Evolutionary conservation across 2,113 vertebrate genomes (phyloP).

Genomic region (Lepisosteus osseus): DNA sequence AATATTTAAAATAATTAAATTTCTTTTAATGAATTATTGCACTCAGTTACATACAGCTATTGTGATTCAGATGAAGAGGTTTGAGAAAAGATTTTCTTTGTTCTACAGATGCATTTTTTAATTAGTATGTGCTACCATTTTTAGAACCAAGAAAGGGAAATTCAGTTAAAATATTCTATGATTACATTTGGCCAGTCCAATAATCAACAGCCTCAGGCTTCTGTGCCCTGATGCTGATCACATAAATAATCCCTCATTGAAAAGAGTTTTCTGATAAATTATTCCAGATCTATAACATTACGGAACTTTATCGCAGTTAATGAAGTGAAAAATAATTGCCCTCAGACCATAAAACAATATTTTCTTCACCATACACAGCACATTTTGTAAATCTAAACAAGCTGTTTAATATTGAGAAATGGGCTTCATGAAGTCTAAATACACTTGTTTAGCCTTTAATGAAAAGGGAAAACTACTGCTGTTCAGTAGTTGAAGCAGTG

Average conservation of each 20-base stretch:
- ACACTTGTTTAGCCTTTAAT: too few relatives aligned
- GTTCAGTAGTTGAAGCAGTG: too few relatives aligned
- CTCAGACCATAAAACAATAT: background rate
- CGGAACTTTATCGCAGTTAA: slow-evolving; percentile 2
- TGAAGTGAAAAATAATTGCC: background rate
- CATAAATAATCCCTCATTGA: background rate
- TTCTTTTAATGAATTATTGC: too few relatives aligned
- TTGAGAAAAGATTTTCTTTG: too few relatives aligned
- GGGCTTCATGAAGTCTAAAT: background rate
- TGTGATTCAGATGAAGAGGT: too few relatives aligned
- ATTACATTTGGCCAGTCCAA: background rate
- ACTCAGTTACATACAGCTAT: too few relatives aligned
- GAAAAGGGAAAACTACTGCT: too few relatives aligned
- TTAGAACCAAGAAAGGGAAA: background rate
- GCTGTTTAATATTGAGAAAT: background rate
- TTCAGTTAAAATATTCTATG: background rate
- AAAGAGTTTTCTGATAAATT: slow-evolving; percentile 4
- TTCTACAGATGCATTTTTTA: too few relatives aligned
- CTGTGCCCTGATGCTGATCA: background rate
- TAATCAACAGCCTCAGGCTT: background rate
- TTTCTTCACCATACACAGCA: background rate
- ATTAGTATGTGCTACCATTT: too few relatives aligned
- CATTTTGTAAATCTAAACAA: background rate
- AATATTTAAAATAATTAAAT: too few relatives aligned
- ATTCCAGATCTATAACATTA: slow-evolving; percentile 13